Percentiles rank a stretch among this genome's conserved stretches.
These are phyloP conservation scores for Zoanthus gigantus DNA, from an alignment of 92 coral and sea anemone genomes.

Conservation along the genomic window DNA sequence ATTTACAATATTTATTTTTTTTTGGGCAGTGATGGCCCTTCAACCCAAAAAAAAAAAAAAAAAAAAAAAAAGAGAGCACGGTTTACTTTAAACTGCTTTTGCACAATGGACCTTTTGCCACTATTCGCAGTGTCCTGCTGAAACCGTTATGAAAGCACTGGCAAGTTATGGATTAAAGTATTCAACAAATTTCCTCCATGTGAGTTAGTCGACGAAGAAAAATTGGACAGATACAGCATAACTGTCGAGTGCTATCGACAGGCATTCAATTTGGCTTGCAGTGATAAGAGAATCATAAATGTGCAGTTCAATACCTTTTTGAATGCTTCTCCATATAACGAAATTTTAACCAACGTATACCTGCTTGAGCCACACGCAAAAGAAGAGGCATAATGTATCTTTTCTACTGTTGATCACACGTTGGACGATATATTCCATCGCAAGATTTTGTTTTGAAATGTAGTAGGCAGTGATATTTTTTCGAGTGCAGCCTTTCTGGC, in stretches of 20 bases:
- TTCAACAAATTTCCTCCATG: background rate
- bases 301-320: slow-evolving; percentile 21
- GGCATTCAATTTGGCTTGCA: background rate
- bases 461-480: too few relatives aligned
- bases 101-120: slow-evolving; percentile 5
- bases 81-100: background rate
- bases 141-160: background rate
- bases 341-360: background rate
- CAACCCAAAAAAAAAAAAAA: background rate
- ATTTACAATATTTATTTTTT: background rate
- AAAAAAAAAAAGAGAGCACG: background rate
- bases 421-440: too few relatives aligned
- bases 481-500: too few relatives aligned
- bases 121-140: background rate
- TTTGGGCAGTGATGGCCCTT: background rate
- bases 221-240: background rate
- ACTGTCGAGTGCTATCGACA: background rate
- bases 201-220: background rate
- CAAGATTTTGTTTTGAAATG: too few relatives aligned
- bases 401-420: too few relatives aligned
- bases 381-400: too few relatives aligned
- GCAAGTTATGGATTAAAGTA: background rate
- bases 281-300: background rate
- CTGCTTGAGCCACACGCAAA: background rate
- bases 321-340: slow-evolving; percentile 26